Base-by-base conservation (phyloP, 2,113 vertebrate species). In the Alethe castanea region DNA sequence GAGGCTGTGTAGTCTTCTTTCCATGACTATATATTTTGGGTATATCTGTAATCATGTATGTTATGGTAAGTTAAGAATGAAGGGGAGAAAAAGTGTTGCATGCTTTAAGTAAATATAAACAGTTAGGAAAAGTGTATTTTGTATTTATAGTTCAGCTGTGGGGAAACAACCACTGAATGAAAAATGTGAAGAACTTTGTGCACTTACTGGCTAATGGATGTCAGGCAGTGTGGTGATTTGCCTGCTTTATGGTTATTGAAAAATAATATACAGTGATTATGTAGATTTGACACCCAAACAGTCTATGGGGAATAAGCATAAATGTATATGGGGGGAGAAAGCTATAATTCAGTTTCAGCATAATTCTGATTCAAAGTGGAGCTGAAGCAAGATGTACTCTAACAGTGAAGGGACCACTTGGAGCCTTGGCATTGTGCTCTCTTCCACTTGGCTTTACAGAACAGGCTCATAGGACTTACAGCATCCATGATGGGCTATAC, bases 231-330 rank as follows among this genome's bases (percentile, higher is more conserved):
- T 90, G 88, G 94, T 86, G 95, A 90, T 94, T 94, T 95, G 67
- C 86, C 88, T 93, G 76, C 88, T 96, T 95, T 96, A 97, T 88
- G 86, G 92, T 96, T 96, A 96, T 94, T 96, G 96, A 96, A 96
- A 97, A 97, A 94, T 96, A 96, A 96, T 90, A 94, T 90, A 92
- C 82, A 74, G 88, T 81, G 85, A 95, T 97, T 96, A 96, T 96
- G 95, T 90, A 96, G 93, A 94, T 96, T 92, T 94, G 92, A 90
- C 92, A 96, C 93, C 94, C 79, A 94, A 92, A 88, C 85, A 83
- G 94, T 93, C 95, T 83, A 2, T 70, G 67, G 94, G 87, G 94
- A 96, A 94, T 94, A 86, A 56, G 38, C 82, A 74, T 77, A 88
- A 93, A 83, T 67, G 79, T 54, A 59, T 65, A 36, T 71, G 54